Evolutionary conservation across 1,140 invertebrate species (phyloP).

Genomic region (Zophobas morio): DNA sequence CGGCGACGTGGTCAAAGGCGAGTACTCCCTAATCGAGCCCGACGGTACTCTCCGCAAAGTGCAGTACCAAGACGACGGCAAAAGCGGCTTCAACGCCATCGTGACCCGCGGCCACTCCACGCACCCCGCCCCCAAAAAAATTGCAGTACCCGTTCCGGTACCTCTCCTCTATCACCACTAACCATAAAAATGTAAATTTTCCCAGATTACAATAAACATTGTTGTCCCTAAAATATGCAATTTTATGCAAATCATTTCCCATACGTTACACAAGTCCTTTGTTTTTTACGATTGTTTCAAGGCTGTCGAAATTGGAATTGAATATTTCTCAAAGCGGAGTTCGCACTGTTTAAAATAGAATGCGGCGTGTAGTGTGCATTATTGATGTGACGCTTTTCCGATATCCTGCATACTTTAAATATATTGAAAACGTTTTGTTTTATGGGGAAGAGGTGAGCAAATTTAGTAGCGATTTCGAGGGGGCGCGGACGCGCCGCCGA

Average conservation of each 20-base stretch:
- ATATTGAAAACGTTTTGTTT: slow-evolving; percentile 23
- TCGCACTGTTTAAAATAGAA: background rate
- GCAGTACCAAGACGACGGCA: slow-evolving; percentile 67
- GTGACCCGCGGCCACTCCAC: slow-evolving; percentile 54
- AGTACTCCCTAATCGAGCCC: slow-evolving; percentile 76
- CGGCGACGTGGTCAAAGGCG: slow-evolving; percentile 75
- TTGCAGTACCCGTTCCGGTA: background rate
- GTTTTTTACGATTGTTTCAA: too few relatives aligned
- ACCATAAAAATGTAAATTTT: background rate
- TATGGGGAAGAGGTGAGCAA: background rate
- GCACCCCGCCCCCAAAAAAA: background rate
- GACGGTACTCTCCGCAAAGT: slow-evolving; percentile 76
- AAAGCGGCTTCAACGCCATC: slow-evolving; percentile 59
- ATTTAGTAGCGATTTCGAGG: background rate
- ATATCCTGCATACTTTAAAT: slow-evolving; percentile 26
- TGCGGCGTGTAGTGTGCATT: background rate
- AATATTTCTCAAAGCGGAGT: background rate
- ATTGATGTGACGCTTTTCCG: slow-evolving; percentile 24
- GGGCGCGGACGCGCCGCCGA: background rate
- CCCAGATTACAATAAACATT: too few relatives aligned
- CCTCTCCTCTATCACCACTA: background rate
- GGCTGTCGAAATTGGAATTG: background rate
- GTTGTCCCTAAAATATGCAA: too few relatives aligned
- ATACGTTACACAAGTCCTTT: too few relatives aligned
- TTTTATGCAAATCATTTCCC: too few relatives aligned